Evolutionary conservation across 37 sponge, comb jelly and placozoan species (phyloP), one percentile per base, ranked within the genome.

Genomic region (Spongilla lacustris): DNA sequence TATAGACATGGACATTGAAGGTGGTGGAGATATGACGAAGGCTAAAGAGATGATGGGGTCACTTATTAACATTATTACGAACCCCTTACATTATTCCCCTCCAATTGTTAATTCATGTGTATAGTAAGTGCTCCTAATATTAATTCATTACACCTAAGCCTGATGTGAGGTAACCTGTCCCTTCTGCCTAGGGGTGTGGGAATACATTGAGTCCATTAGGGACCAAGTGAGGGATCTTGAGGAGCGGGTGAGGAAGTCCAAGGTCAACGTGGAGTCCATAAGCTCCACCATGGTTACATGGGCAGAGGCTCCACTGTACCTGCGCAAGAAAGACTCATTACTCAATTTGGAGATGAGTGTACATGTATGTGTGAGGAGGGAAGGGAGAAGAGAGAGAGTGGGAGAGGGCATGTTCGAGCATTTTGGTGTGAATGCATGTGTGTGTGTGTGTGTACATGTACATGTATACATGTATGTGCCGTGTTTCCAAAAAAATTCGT

Each of bases 121-220:
- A 46, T n/a, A 78, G 32, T n/a, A 75, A 24, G 9, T n/a, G 32
- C 76, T n/a, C n/a, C n/a, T n/a, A n/a, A n/a, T n/a, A n/a, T n/a
- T n/a, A n/a, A n/a, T n/a, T n/a, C n/a, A n/a, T n/a, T n/a, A n/a
- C n/a, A n/a, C n/a, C n/a, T n/a, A n/a, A n/a, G n/a, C n/a, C n/a
- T n/a, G n/a, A n/a, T n/a, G n/a, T n/a, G n/a, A n/a, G n/a, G n/a
- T n/a, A n/a, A n/a, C n/a, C n/a, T n/a, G n/a, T n/a, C n/a, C n/a
- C n/a, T n/a, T n/a, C 21, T 28, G 13, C 41, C 36, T 73, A 96
- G 97, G 89, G 67, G 96, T 76, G 1, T 98, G 99, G 99, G 94
- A 94, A 89, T 98, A 96, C 69, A 96, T 98, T 78, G 89, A 98
- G 82, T 87, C 91, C 0, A 96, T 95, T 0, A 94, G 99, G 4